A percentile compares a stretch with the other conserved stretches of the same genome.
phyloP scores from a whole-genome alignment of 1,140 invertebrate genomes.

The Panonychus citri region DNA sequence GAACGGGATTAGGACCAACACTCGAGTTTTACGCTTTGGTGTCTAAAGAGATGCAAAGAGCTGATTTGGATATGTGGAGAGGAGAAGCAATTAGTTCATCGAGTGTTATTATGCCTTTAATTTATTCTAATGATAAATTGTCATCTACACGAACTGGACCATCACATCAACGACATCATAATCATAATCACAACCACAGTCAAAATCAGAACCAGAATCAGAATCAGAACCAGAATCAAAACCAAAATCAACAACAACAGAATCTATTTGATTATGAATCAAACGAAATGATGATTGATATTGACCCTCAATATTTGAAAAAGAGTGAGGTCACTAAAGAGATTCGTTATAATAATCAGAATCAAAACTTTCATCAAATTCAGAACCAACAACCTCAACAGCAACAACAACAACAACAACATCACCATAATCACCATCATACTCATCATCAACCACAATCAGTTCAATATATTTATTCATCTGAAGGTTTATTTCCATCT shows the following conservation, averaged over 20 bases:
- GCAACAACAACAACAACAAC: not conserved
- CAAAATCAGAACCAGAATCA: too few species aligned
- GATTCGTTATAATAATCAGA: too few species aligned
- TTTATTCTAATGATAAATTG: not conserved
- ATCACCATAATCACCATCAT: too few species aligned
- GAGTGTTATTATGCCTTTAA: not conserved
- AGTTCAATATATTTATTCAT: constrained; percentile 45
- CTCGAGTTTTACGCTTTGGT: constrained; percentile 97
- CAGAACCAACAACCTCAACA: not conserved
- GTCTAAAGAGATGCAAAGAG: constrained; percentile 71
- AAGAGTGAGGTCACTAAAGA: not conserved
- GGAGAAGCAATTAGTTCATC: constrained; percentile 26
- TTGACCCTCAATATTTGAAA: not conserved
- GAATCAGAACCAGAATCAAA: too few species aligned
- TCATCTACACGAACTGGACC: not conserved
- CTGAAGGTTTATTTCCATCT: constrained; percentile 62
- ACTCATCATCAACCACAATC: too few species aligned
- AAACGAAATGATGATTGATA: too few species aligned
- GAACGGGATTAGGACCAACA: constrained; percentile 92
- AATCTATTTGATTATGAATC: too few species aligned
- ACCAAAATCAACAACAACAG: too few species aligned
- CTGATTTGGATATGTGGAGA: constrained; percentile 81
- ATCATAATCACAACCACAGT: too few species aligned
- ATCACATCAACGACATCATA: too few species aligned
- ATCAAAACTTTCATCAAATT: too few species aligned